Base-by-base conservation (phyloP, 2,888 invertebrate genomes). In the Sesia bembeciformis region DNA sequence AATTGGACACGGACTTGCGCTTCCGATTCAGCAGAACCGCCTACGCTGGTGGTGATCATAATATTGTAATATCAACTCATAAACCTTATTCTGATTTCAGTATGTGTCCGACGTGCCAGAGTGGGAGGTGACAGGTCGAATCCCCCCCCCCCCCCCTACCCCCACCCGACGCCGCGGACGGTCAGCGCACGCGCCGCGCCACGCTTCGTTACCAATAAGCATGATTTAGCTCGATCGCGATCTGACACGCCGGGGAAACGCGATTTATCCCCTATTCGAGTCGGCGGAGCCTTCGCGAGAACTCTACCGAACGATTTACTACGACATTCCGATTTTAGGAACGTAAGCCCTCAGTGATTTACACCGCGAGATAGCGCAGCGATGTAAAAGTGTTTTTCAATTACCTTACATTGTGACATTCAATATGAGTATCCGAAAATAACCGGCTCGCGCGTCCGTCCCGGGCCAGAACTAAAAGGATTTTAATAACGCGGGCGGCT, bases 141-240 rank as follows among this genome's bases (percentile, higher is more conserved):
- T 46, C 8, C 23, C 43, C n/a, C 43, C 7, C 8, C 5, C 43
- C 23, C 8, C 23, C 43, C n/a, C 43, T n/a, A n/a, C 7, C 8
- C 5, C 7, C 43, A 43, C 7, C 43, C 8, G 8, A 4, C 7
- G 46, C 8, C 8, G 7, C 40, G 7, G n/a, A 3, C 49, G 41
- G 41, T 50, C 46, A 51, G 73, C 72, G 76, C 78, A 72, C 76
- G 76, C 75, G 73, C 66, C 67, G 64, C 63, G 62, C 62, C 71
- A 74, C 74, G 80, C 76, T 84, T 84, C 81, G 78, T 81, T 83
- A 81, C 77, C 76, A 72, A 73, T 81, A 80, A 82, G 76, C 68
- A 74, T 83, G 83, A 83, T 83, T 84, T 82, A 84, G 62, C 66
- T 70, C 65, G 70, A 66, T 69, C 67, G 66, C 75, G 69, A 76